phyloP scores from a whole-genome alignment of 2,888 invertebrate species.

The Dasysyrphus albostriatus region DNA sequence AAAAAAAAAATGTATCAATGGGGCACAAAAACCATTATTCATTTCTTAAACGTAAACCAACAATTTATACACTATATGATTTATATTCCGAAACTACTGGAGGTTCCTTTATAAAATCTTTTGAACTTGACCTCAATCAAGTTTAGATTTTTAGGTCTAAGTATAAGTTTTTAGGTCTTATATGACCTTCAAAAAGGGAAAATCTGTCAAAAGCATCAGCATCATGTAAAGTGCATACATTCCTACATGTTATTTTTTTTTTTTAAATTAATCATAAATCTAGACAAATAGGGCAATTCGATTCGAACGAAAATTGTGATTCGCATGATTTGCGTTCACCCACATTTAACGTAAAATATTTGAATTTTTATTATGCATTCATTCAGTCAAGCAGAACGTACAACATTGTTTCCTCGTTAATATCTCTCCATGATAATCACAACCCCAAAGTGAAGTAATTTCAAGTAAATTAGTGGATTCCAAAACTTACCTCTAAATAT shows the following conservation, averaged over 20 bases:
- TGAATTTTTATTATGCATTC: constrained; percentile 17
- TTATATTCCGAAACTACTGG: no score
- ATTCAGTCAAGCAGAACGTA: constrained; percentile 54
- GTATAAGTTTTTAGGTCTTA: no score
- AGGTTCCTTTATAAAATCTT: no score
- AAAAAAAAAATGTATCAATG: no score
- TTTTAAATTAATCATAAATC: background rate
- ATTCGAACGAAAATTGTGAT: constrained; percentile 43
- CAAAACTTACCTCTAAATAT: constrained; percentile 79
- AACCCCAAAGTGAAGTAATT: background rate
- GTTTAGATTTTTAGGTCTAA: no score
- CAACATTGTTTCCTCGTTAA: constrained; percentile 33
- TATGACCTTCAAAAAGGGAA: no score
- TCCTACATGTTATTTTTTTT: background rate
- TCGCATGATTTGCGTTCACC: constrained; percentile 52
- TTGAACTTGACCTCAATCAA: no score
- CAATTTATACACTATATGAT: no score
- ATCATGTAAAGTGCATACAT: background rate
- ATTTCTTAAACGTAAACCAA: no score
- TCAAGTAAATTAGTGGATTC: no score
- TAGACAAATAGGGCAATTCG: constrained; percentile 3
- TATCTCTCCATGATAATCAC: background rate
- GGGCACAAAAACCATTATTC: no score
- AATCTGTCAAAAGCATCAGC: no score
- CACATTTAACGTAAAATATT: constrained; percentile 5